Base-by-base conservation (phyloP, 2,888 invertebrate species). In the Sinodicranocentrus sp. region DNA sequence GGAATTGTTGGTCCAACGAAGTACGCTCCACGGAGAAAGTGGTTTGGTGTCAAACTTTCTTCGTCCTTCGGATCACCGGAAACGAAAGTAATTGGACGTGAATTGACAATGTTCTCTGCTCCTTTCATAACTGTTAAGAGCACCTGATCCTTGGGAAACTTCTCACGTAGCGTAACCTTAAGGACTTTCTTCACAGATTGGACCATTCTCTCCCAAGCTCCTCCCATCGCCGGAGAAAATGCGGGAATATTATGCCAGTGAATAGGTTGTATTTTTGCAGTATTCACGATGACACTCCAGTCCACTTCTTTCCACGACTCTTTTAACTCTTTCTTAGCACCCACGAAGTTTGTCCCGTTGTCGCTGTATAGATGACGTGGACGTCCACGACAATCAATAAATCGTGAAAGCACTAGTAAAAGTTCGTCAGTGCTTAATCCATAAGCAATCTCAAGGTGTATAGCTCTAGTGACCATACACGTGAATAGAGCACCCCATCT, bases 11-110 rank as follows among this genome's bases (percentile, higher is more conserved):
- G 88, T 0, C 90, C 57, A 0, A 89, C 71, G n/a, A n/a, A n/a
- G n/a, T n/a, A n/a, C 44, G 78, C 77, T 6, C 89, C 90, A 59
- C 90, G 89, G 0, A 90, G 80, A 57, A 90, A 90, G 15, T 48
- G 48, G 5, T 5, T n/a, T 5, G 79, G 65, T 1, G 79, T 79
- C 3, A 79, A 17, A 0, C 39, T 8, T 15, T 17, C 25, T 2
- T 19, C 26, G 23, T 79, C 79, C 3, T 8, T 6, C 0, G 71
- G 63, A 26, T 79, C 72, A 17, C 17, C 8, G 0, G 82, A 68
- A 0, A 59, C 57, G 13, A 57, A 15, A n/a, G 73, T 73, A 2
- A 82, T 10, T 8, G 75, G 75, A n/a, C 54, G 1, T 1, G 63
- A 71, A 28, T 52, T 48, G 43, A 63, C 33, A 0, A 78, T 44